Conservation (phyloP, 2,888 invertebrate genomes). For the Elysia crispata region DNA sequence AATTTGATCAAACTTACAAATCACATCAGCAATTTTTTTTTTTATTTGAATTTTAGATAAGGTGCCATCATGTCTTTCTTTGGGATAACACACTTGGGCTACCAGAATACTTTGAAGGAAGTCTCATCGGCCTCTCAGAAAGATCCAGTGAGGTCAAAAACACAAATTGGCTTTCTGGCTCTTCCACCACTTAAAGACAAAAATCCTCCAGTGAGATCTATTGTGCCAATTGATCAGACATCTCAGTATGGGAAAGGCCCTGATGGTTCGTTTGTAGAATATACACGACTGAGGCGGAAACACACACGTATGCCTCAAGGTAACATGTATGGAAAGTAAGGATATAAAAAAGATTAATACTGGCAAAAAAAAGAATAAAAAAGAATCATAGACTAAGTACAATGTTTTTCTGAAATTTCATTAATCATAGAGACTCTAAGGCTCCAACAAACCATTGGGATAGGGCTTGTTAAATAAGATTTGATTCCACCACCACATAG, state of each 20-base stretch:
- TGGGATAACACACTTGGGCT: constrained; percentile 74
- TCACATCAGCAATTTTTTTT: too few species aligned
- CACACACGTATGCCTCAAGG: constrained; percentile 63
- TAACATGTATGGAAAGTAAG: neutral
- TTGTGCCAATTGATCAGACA: constrained; percentile 63
- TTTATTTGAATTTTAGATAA: too few species aligned
- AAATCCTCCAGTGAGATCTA: constrained; percentile 64
- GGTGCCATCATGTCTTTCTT: constrained; percentile 76
- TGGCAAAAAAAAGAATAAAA: too few species aligned
- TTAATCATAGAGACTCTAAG: too few species aligned
- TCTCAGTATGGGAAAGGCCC: constrained; percentile 46
- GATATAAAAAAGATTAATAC: too few species aligned
- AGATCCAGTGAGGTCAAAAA: constrained; percentile 63
- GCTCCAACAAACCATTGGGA: too few species aligned
- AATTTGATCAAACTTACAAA: too few species aligned
- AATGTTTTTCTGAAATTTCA: too few species aligned
- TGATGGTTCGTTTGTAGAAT: constrained; percentile 58
- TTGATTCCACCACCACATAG: too few species aligned
- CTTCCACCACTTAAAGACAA: constrained; percentile 70
- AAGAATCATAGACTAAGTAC: too few species aligned
- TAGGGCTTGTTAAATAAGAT: too few species aligned
- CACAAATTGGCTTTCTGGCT: constrained; percentile 67
- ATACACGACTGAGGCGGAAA: constrained; percentile 70
- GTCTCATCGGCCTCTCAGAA: constrained; percentile 61
- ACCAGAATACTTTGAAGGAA: constrained; percentile 75